Evolutionary conservation across 2,113 vertebrate genomes (phyloP).

Genomic region (Ia io): DNA sequence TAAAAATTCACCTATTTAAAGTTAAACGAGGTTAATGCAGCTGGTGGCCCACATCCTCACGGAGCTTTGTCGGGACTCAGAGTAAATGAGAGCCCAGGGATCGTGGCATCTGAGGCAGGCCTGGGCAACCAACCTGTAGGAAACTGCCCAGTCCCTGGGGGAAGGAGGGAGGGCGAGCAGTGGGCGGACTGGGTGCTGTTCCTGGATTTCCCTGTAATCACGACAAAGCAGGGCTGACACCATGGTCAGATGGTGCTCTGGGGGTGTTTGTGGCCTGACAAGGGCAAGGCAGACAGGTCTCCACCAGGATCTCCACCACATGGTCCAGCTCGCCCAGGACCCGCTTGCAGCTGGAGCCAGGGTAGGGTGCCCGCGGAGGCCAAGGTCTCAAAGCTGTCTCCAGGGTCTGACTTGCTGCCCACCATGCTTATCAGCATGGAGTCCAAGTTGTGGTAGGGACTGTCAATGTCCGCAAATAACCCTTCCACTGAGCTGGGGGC

Average conservation of each 20-base stretch:
- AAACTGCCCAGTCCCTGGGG: background rate
- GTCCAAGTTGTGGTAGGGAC: constrained; percentile 94
- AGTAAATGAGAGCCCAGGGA: too few relatives aligned
- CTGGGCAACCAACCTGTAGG: too few relatives aligned
- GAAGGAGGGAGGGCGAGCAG: background rate
- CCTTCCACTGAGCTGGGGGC: constrained; percentile 89
- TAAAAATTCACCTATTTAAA: constrained; percentile 22
- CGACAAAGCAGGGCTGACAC: too few relatives aligned
- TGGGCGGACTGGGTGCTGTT: background rate
- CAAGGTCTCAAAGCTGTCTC: constrained; percentile 91
- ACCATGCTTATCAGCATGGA: constrained; percentile 95
- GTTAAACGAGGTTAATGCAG: too few relatives aligned
- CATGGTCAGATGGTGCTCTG: too few relatives aligned
- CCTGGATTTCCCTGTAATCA: constrained; percentile 12
- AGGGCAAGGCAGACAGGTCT: constrained; percentile 82
- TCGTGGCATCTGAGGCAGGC: too few relatives aligned
- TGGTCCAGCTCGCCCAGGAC: constrained; percentile 97
- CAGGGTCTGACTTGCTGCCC: constrained; percentile 89
- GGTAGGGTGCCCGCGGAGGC: constrained; percentile 83
- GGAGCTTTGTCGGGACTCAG: too few relatives aligned
- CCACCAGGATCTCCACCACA: constrained; percentile 98
- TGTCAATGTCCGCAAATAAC: constrained; percentile 94
- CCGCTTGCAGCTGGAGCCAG: constrained; percentile 89
- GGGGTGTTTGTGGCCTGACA: too few relatives aligned
- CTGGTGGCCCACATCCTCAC: background rate